These are phyloP conservation scores for Alcedo atthis DNA, from an alignment of 2,797 vertebrate species.

Conservation along the genomic window DNA sequence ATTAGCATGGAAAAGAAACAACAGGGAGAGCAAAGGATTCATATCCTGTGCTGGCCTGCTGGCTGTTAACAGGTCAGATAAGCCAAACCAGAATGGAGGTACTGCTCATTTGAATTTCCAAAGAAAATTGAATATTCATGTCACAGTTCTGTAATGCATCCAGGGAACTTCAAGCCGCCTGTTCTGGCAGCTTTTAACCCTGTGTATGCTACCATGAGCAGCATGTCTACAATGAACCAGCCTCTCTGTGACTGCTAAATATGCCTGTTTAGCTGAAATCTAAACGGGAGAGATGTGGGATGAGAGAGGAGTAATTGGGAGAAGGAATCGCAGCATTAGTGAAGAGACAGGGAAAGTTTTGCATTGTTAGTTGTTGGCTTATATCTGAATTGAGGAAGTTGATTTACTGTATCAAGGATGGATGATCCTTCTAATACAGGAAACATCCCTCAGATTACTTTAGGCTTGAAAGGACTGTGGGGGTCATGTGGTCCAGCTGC, in stretches of 20 bases:
- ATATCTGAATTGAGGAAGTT: not conserved
- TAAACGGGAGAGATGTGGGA: not conserved
- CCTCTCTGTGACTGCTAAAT: not conserved
- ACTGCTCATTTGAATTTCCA: not conserved
- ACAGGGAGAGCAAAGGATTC: not conserved
- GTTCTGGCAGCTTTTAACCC: not conserved
- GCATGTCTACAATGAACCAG: not conserved
- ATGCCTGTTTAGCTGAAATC: not conserved
- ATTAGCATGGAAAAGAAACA: not conserved
- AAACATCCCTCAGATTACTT: not conserved
- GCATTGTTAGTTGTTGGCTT: not conserved
- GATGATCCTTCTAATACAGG: not conserved
- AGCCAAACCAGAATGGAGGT: not conserved
- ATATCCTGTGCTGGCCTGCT: not conserved
- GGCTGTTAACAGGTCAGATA: constrained; percentile 9
- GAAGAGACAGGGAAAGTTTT: not conserved
- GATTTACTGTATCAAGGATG: not conserved
- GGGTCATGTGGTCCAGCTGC: no score
- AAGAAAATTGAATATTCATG: not conserved
- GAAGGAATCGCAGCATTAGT: not conserved
- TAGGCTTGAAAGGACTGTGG: no score
- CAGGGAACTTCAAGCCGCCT: not conserved
- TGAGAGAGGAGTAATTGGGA: not conserved
- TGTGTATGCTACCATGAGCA: not conserved
- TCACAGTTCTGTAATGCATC: not conserved